A percentile compares a stretch with the other conserved stretches of the same genome.
These are phyloP conservation scores for Valencia hispanica DNA, from an alignment of 2,797 vertebrate species.

Conservation along the genomic window DNA sequence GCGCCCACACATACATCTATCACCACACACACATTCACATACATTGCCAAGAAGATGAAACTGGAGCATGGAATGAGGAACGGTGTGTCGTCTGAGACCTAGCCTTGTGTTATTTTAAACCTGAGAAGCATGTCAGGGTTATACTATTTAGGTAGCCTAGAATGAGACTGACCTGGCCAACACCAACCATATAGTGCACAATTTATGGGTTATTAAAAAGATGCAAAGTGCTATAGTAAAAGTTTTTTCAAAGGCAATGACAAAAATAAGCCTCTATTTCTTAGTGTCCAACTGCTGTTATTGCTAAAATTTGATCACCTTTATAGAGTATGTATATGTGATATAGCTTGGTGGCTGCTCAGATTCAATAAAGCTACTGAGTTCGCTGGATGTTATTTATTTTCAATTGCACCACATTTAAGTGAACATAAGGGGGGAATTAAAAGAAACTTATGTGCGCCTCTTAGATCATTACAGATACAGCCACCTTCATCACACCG, in stretches of 20 bases:
- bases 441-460: background rate
- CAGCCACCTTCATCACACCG: conserved; percentile 9
- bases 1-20: conserved; percentile 13
- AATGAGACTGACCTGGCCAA: conserved; percentile 55
- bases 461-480: conserved; percentile 1
- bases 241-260: conserved; percentile 37
- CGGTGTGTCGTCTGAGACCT: conserved; percentile 76
- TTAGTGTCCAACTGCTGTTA: background rate
- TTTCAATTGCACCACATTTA: background rate
- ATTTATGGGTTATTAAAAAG: conserved; percentile 23
- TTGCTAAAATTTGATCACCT: background rate
- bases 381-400: background rate
- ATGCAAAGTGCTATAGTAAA: conserved; percentile 1
- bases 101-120: conserved; percentile 78
- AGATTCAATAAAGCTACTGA: background rate
- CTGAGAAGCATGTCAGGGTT: conserved; percentile 76
- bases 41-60: conserved; percentile 53
- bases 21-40: conserved; percentile 10
- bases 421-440: background rate
- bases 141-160: conserved; percentile 72
- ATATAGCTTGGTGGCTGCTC: background rate
- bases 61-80: conserved; percentile 74
- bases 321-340: background rate
- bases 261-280: background rate
- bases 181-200: conserved; percentile 8